A percentile compares a stretch with the other conserved stretches of the same genome.
Evolutionary conservation across 2,113 vertebrate species (phyloP).

Genomic region (Thamnophis sirtalis): DNA sequence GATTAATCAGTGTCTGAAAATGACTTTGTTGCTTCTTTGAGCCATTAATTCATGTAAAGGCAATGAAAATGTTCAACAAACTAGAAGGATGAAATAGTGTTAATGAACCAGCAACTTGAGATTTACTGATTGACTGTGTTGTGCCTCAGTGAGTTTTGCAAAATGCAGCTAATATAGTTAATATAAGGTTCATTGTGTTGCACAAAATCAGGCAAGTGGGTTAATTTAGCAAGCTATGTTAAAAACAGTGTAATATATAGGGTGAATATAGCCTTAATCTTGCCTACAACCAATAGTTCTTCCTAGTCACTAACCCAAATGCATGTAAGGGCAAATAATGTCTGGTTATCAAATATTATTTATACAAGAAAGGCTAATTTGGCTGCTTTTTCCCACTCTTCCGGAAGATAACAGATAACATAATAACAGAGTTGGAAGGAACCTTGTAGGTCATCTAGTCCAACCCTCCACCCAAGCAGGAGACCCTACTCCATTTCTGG

Average conservation of each 20-base stretch:
- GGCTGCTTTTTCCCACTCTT: background rate
- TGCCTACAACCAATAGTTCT: background rate
- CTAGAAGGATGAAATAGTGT: background rate
- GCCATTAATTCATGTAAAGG: background rate
- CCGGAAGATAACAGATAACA: background rate
- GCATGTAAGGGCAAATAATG: background rate
- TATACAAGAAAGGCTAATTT: background rate
- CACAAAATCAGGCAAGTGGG: background rate
- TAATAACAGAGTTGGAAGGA: no score
- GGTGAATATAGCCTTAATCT: background rate
- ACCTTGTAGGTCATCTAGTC: no score
- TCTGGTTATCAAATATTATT: background rate
- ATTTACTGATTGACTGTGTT: background rate
- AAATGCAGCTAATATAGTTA: background rate
- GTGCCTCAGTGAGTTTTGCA: background rate
- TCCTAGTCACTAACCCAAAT: accelerated
- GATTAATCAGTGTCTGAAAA: conserved; percentile 13
- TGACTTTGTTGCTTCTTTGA: conserved; percentile 3
- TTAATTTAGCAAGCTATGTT: background rate
- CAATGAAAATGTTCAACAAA: background rate
- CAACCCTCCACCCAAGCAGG: no score
- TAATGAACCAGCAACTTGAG: background rate
- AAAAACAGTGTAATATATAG: background rate
- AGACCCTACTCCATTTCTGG: no score
- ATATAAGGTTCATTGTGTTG: background rate